Base-by-base conservation (phyloP, 2,113 vertebrate genomes). In the Rana temporaria region DNA sequence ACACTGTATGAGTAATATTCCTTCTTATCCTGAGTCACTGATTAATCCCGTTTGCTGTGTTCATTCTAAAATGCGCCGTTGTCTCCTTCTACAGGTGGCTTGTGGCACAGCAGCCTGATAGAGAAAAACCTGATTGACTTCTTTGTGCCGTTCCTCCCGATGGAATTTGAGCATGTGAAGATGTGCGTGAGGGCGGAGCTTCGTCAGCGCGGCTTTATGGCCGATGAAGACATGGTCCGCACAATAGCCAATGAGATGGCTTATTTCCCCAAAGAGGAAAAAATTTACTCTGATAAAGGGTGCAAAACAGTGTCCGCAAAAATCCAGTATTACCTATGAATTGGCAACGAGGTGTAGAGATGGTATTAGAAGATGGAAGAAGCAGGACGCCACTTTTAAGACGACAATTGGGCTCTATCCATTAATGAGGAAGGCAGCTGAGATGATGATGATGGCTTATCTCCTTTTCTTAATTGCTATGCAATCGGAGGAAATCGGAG, bases 81-180 rank as follows among this genome's bases (percentile, higher is more conserved):
- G 72, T 76, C 42, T 56, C 20, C 59, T 30, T 60, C 53, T 8
- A 0, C 57, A 99, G 97, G 97, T 89, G 98, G 97, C 12, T 96
- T 99, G 86, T 99, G 95, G 95, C 98, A 94, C 84, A 95, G 96
- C 53, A 97, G 93, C 78, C 85, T 99, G 75, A 99, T 99, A 3
- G 97, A 97, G 81, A 95, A 92, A 85, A 95, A 98, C 87, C 91
- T 99, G 86, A 96, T 99, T 18, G 98, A 99, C 84, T 97, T 95
- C 83, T 99, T 97, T 0, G 92, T 99, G 7, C 98, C 98, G 0
- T 97, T 99, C 77, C 92, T 99, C 32, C 97, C 97, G 4, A 89
- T 99, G 93, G 98, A 99, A 78, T 95, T 95, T 86, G 89, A 84
- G 32, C 98, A 99, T 0, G 91, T 99, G 19, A 91, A 96, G 55